These are phyloP conservation scores for Scytalopus superciliaris DNA, from an alignment of 2,113 vertebrate genomes.

Conservation along the genomic window DNA sequence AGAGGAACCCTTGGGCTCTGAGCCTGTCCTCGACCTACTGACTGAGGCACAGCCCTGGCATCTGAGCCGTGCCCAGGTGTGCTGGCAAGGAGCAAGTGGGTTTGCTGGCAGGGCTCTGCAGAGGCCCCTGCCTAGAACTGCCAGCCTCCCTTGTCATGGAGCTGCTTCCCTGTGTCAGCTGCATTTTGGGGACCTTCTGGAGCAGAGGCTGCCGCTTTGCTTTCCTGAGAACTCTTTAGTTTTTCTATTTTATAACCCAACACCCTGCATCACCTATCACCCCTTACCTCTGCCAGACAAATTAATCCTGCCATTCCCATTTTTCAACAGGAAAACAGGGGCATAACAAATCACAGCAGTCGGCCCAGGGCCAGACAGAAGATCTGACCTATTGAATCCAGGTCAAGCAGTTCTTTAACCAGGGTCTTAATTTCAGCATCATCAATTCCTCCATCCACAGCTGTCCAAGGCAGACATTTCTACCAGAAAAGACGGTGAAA, in stretches of 20 bases:
- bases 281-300: neutral
- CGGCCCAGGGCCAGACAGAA: neutral
- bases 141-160: neutral
- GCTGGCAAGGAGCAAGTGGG: neutral
- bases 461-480: conserved; percentile 25
- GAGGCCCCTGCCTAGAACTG: neutral
- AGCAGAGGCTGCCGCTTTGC: neutral
- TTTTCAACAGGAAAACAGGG: neutral
- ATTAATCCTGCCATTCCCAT: neutral
- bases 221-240: neutral
- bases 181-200: neutral
- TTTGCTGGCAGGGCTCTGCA: neutral
- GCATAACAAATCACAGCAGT: conserved; percentile 32
- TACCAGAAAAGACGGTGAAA: conserved; percentile 21
- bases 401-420: neutral
- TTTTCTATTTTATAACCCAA: neutral
- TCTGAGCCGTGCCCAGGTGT: neutral
- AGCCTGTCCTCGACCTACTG: neutral
- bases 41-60: neutral
- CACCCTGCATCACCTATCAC: neutral
- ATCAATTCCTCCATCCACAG: conserved; percentile 29
- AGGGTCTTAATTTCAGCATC: conserved; percentile 15
- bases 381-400: conserved; percentile 46
- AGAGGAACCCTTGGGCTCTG: neutral
- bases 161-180: neutral